Conservation (phyloP, 2,888 invertebrate species). For the Polymixis lichenea region DNA sequence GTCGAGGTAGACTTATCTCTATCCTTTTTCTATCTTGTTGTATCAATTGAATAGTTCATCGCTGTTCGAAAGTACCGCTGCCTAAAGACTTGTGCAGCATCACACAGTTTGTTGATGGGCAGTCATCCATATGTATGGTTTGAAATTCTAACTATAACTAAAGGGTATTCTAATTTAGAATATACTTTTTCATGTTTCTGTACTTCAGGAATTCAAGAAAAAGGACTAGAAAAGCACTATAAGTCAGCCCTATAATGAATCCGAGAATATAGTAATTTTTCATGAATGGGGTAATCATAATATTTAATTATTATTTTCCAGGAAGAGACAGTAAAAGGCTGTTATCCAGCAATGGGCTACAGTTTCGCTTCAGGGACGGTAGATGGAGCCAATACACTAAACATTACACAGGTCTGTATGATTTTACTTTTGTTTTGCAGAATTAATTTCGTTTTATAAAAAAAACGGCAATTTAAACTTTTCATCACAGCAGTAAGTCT, state of each 20-base stretch:
- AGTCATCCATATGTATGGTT: background rate
- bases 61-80: background rate
- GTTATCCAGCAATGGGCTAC: constrained; percentile 95
- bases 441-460: background rate
- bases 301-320: constrained; percentile 53
- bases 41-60: background rate
- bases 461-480: background rate
- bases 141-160: background rate
- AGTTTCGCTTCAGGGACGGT: constrained; percentile 96
- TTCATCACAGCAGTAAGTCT: background rate
- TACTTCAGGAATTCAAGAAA: background rate
- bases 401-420: constrained; percentile 91
- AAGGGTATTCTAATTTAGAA: background rate
- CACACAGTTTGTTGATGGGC: background rate
- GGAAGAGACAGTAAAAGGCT: constrained; percentile 91
- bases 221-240: background rate
- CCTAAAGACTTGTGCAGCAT: background rate
- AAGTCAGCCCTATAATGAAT: background rate
- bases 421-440: background rate
- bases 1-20: constrained; percentile 74
- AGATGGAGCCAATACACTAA: constrained; percentile 94
- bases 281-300: background rate
- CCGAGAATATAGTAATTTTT: background rate
- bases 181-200: background rate
- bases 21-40: background rate